Conservation (phyloP, 1,140 invertebrate genomes). For the Lithobius niger region DNA sequence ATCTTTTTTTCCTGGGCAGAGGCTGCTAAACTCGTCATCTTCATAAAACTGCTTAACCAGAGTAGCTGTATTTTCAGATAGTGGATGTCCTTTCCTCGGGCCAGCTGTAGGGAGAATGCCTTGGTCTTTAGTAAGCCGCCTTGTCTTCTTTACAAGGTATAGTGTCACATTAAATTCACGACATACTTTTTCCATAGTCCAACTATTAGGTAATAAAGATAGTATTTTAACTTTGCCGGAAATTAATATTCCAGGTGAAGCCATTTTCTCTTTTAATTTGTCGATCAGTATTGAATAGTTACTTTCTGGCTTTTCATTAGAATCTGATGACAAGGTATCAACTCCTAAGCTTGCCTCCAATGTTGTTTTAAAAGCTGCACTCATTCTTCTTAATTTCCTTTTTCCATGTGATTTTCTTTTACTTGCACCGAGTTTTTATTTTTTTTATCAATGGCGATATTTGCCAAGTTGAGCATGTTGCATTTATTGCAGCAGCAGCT, state of each 20-base stretch:
- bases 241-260: background rate
- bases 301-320: too few species aligned
- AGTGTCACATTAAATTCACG: background rate
- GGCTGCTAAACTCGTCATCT: constrained; percentile 1
- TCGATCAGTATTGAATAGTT: background rate
- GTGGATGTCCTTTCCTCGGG: background rate
- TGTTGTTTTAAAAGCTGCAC: too few species aligned
- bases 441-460: too few species aligned
- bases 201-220: background rate
- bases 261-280: background rate
- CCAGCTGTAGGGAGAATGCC: background rate
- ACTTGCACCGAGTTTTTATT: too few species aligned
- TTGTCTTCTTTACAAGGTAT: background rate
- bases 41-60: background rate
- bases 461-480: too few species aligned
- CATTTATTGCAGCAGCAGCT: too few species aligned
- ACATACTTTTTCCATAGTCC: background rate
- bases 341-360: too few species aligned
- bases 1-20: constrained; percentile 19
- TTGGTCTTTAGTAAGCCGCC: background rate
- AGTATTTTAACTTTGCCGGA: background rate
- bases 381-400: too few species aligned
- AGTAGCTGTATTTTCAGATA: background rate
- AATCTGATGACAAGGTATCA: too few species aligned
- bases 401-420: too few species aligned